Percentiles rank a stretch among this genome's conserved stretches.
Evolutionary conservation across 2,797 vertebrate genomes (phyloP).

Genomic region (Luscinia megarhynchos): DNA sequence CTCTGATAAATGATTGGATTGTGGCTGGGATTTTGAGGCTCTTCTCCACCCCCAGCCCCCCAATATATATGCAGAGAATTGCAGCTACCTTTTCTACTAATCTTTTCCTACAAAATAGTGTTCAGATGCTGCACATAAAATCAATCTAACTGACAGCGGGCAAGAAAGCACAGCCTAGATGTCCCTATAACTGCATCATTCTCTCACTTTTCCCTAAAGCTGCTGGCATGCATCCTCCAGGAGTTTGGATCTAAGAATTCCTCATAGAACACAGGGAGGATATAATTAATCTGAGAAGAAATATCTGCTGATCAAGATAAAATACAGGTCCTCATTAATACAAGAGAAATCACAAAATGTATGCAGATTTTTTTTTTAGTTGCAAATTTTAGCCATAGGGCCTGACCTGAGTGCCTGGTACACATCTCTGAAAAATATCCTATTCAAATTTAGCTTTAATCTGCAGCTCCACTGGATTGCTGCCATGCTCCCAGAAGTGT

Average conservation of each 20-base stretch:
- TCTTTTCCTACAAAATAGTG: background rate
- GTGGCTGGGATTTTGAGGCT: background rate
- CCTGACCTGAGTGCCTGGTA: background rate
- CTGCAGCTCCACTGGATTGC: background rate
- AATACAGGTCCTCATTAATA: background rate
- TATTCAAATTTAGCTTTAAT: constrained; percentile 12
- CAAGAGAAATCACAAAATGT: background rate
- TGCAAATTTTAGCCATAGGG: background rate
- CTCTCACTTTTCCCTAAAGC: background rate
- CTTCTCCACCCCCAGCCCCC: fast-evolving
- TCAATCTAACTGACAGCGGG: background rate
- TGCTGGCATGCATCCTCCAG: background rate
- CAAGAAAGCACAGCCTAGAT: background rate
- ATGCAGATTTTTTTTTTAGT: background rate
- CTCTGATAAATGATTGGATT: background rate
- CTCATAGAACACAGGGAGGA: background rate
- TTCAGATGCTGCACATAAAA: background rate
- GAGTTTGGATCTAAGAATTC: background rate
- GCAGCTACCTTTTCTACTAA: background rate
- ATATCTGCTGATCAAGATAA: background rate
- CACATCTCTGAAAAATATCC: background rate
- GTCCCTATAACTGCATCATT: background rate
- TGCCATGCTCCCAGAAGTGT: constrained; percentile 36
- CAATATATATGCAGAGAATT: background rate
- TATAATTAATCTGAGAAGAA: background rate